phyloP scores from a whole-genome alignment of 2,113 vertebrate genomes.

The Gymnocephalus cernua region DNA sequence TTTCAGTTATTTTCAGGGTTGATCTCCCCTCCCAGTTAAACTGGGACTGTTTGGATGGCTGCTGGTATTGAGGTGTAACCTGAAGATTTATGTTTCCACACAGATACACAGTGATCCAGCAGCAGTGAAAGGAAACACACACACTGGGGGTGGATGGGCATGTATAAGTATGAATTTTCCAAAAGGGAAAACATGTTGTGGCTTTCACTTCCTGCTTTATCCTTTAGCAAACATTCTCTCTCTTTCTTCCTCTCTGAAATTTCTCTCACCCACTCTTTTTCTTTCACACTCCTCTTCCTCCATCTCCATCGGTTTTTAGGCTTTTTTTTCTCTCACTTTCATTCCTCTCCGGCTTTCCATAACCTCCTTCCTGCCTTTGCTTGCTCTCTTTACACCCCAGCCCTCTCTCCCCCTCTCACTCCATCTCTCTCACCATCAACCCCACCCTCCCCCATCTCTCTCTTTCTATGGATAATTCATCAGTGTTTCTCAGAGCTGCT shows the following conservation, averaged over 20 bases:
- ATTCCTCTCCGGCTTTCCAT: background rate
- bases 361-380: conserved; percentile 21
- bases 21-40: background rate
- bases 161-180: conserved; percentile 23
- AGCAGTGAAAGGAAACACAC: conserved; percentile 1
- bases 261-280: conserved; percentile 11
- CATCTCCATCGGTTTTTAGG: background rate
- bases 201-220: conserved; percentile 27
- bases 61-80: background rate
- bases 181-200: conserved; percentile 34
- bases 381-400: conserved; percentile 19
- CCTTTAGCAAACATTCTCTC: conserved; percentile 14
- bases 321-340: conserved; percentile 6
- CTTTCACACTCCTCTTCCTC: background rate
- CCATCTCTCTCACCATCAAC: background rate
- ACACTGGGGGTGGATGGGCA: conserved; percentile 2
- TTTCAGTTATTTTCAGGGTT: conserved; percentile 4
- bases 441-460: background rate
- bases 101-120: conserved; percentile 14
- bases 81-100: conserved; percentile 18
- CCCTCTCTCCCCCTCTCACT: background rate
- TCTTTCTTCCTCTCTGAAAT: background rate
- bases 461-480: conserved; percentile 80
- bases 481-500: conserved; percentile 76
- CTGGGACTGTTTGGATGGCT: background rate